phyloP scores from a whole-genome alignment of 2,113 vertebrate species.

The Jacana jacana region DNA sequence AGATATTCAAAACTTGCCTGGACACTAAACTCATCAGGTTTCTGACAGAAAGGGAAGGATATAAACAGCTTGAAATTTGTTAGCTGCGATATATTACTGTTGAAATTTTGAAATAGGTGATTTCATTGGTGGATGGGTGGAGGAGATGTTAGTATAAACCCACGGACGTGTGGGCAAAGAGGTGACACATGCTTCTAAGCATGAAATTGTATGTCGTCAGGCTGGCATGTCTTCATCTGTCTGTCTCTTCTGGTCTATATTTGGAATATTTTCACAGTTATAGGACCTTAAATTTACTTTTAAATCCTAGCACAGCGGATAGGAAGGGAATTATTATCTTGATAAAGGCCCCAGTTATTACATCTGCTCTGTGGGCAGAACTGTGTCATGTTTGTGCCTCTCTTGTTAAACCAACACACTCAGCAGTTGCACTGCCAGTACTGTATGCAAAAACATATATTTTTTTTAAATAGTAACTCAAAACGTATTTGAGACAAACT shows the following conservation, averaged over 20 bases:
- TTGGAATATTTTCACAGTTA: background rate
- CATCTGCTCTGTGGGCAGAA: background rate
- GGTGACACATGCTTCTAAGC: background rate
- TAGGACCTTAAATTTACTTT: background rate
- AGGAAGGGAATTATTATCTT: background rate
- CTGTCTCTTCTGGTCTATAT: background rate
- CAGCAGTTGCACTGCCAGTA: background rate
- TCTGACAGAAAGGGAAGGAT: background rate
- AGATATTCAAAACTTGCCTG: no score
- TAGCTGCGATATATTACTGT: background rate
- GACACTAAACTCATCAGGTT: rapidly evolving
- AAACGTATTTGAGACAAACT: background rate
- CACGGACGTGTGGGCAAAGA: background rate
- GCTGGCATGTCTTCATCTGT: background rate
- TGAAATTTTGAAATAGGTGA: background rate
- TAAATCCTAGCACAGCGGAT: background rate
- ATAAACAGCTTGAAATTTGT: background rate
- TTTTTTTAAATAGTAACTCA: background rate
- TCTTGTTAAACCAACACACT: background rate
- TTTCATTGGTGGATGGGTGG: background rate
- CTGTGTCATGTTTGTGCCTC: background rate
- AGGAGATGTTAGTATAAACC: background rate
- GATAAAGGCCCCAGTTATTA: background rate
- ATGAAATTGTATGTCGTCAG: background rate
- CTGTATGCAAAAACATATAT: background rate